Evolutionary conservation across 2,113 vertebrate species (phyloP).

Genomic region (Nettapus auritus): DNA sequence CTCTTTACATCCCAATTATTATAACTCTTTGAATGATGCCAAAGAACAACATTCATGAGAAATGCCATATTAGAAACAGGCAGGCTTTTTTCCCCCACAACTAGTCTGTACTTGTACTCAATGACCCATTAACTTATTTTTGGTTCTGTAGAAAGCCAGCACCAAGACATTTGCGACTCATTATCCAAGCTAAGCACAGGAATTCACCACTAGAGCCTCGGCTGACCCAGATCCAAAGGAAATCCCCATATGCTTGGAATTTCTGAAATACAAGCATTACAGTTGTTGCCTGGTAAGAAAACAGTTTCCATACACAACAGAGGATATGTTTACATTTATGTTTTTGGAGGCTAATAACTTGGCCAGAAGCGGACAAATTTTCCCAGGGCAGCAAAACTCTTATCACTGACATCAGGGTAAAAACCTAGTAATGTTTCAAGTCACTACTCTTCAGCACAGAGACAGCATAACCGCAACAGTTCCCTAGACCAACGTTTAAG

Average conservation of each 20-base stretch:
- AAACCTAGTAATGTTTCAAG: neutral
- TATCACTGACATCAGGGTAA: neutral
- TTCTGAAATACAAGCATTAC: constrained; percentile 26
- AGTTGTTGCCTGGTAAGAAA: constrained; percentile 10
- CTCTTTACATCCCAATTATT: constrained; percentile 45
- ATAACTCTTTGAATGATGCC: neutral
- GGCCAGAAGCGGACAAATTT: neutral
- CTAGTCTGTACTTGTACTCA: neutral
- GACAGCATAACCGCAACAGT: neutral
- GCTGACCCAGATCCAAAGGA: constrained; percentile 56
- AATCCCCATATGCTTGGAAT: constrained; percentile 51
- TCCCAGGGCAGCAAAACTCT: neutral
- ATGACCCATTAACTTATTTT: constrained; percentile 42
- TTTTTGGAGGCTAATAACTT: neutral
- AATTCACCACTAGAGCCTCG: constrained; percentile 22
- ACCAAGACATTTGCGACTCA: constrained; percentile 41
- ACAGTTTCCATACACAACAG: constrained; percentile 25
- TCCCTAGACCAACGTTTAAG: neutral
- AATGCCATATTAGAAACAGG: neutral
- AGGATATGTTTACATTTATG: constrained; percentile 24
- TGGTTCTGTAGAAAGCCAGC: constrained; percentile 31
- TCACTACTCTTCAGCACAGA: neutral
- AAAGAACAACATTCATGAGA: neutral
- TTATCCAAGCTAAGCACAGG: constrained; percentile 30
- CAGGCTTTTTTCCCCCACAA: neutral